phyloP scores from a whole-genome alignment of 2,888 invertebrate species.

The Drosophila prostipennis region DNA sequence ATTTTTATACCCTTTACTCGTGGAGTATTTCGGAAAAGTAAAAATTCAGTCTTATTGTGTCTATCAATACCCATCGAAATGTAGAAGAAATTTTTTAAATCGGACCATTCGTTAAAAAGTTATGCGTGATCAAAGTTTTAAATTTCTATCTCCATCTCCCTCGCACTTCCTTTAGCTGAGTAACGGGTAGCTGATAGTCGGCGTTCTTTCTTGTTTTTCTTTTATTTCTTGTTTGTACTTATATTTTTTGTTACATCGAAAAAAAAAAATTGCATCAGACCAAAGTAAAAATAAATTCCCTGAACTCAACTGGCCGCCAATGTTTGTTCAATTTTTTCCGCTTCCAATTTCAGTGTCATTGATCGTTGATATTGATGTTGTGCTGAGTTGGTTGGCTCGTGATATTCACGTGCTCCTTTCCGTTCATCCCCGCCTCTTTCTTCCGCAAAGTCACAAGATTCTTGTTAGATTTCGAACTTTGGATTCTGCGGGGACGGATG shows the following conservation, averaged over 20 bases:
- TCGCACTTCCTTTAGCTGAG: too few species aligned
- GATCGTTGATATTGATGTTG: constrained; percentile 25
- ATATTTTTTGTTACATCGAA: not conserved
- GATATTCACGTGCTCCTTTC: constrained; percentile 34
- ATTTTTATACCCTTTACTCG: too few species aligned
- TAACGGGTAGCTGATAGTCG: too few species aligned
- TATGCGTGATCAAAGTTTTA: too few species aligned
- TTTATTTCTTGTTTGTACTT: too few species aligned
- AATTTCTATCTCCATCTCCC: too few species aligned
- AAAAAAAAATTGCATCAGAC: not conserved
- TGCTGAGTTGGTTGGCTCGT: constrained; percentile 19
- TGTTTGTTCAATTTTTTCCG: constrained; percentile 17
- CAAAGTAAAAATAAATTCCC: constrained; percentile 2
- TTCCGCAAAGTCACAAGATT: constrained; percentile 26
- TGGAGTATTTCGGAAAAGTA: too few species aligned
- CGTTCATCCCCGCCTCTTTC: not conserved
- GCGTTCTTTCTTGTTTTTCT: too few species aligned
- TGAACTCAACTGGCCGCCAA: constrained; percentile 4
- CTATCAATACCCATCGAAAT: too few species aligned
- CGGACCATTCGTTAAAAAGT: too few species aligned
- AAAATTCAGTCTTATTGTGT: too few species aligned
- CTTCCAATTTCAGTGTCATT: constrained; percentile 24
- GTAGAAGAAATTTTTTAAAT: too few species aligned
- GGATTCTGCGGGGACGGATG: constrained; percentile 14
- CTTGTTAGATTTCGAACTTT: constrained; percentile 29